phyloP scores from a whole-genome alignment of 92 coral and sea anemone species.

The Epizoanthus fatuus region DNA sequence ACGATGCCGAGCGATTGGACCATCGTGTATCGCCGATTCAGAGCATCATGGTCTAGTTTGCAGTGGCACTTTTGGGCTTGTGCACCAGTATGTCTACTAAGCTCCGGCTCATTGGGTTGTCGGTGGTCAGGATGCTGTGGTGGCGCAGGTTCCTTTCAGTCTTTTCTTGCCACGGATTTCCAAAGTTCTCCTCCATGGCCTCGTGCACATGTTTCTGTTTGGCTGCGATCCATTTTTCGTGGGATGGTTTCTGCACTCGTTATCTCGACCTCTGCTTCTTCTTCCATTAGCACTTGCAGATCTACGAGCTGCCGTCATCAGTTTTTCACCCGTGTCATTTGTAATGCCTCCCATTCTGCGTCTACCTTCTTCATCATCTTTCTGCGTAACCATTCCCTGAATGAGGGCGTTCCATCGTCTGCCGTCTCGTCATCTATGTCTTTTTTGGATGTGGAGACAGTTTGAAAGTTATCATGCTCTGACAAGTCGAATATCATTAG shows the following conservation, averaged over 20 bases:
- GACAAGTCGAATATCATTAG: no score
- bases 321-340: background rate
- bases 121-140: background rate
- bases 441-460: background rate
- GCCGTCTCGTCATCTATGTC: background rate
- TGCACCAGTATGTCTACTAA: conserved; percentile 12
- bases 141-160: conserved; percentile 7
- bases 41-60: no score
- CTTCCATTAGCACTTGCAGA: background rate
- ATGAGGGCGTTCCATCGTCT: background rate
- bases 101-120: background rate
- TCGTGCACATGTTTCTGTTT: background rate
- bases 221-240: background rate
- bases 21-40: no score
- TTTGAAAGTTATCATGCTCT: no score
- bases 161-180: conserved; percentile 5
- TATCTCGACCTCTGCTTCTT: background rate
- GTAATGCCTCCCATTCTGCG: background rate
- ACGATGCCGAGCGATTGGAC: no score
- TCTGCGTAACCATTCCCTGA: background rate
- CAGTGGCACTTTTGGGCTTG: background rate
- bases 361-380: no score
- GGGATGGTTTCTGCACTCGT: no score
- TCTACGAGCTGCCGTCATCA: background rate
- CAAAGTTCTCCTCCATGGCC: background rate